Evolutionary conservation across 2,888 invertebrate genomes (phyloP).

Genomic region (Hypselothyrea guttata): DNA sequence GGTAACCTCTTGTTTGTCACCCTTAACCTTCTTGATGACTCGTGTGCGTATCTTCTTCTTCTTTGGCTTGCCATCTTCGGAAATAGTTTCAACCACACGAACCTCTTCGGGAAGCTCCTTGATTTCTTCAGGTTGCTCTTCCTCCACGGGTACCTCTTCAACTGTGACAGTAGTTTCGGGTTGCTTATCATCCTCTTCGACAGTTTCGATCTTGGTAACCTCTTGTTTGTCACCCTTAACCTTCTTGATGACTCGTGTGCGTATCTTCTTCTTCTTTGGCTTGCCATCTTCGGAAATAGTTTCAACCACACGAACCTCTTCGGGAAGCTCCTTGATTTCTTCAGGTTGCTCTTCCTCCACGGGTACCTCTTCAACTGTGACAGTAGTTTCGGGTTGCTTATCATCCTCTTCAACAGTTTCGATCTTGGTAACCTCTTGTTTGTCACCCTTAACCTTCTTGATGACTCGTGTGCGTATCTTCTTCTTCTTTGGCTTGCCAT

Average conservation of each 20-base stretch:
- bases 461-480: conserved; percentile 32
- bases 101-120: conserved; percentile 14
- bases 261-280: conserved; percentile 14
- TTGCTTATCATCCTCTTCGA: conserved; percentile 17
- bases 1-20: conserved; percentile 14
- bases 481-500: conserved; percentile 26
- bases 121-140: conserved; percentile 10
- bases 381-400: conserved; percentile 19
- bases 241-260: conserved; percentile 18
- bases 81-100: conserved; percentile 11
- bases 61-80: conserved; percentile 12
- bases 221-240: conserved; percentile 16
- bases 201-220: conserved; percentile 16
- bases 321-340: conserved; percentile 10
- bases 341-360: conserved; percentile 7
- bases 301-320: conserved; percentile 14
- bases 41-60: conserved; percentile 16
- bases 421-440: conserved; percentile 32
- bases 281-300: conserved; percentile 6
- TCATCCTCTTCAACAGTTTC: conserved; percentile 29
- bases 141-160: conserved; percentile 11
- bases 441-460: conserved; percentile 33
- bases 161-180: conserved; percentile 12
- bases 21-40: conserved; percentile 19
- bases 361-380: conserved; percentile 12